These are phyloP conservation scores for Petrocephalus schoutedeni DNA, from an alignment of 2,797 vertebrate genomes.

Conservation along the genomic window DNA sequence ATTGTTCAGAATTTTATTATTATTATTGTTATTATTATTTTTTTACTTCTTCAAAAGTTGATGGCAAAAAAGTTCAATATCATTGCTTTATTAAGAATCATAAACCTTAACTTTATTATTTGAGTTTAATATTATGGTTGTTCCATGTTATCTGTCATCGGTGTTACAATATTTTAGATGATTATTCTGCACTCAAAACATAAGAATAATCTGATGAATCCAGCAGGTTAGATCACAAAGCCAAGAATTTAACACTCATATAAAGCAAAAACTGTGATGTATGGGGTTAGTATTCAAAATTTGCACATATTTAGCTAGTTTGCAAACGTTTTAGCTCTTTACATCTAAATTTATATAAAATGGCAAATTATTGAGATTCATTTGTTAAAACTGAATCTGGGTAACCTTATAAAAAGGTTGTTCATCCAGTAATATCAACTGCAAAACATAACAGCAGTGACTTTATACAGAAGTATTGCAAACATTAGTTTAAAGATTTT, in stretches of 20 bases:
- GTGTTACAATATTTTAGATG: not conserved
- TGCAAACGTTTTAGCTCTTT: not conserved
- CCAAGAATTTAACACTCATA: not conserved
- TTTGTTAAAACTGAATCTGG: not conserved
- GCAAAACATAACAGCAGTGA: not conserved
- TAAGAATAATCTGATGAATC: not conserved
- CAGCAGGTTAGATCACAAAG: not conserved
- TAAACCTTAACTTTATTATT: not conserved
- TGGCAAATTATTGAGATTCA: not conserved
- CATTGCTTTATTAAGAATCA: not conserved
- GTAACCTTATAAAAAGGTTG: not conserved
- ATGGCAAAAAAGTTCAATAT: not conserved
- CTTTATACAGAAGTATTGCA: not conserved
- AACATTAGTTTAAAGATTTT: not conserved
- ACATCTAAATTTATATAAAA: not conserved
- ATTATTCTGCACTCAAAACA: not conserved
- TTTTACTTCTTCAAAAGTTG: not conserved
- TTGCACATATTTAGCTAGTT: not conserved
- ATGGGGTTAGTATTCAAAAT: not conserved
- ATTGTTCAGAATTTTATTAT: not conserved
- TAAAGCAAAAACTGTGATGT: not conserved
- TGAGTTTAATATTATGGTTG: not conserved
- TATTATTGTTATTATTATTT: not conserved
- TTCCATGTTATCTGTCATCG: not conserved
- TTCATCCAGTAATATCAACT: not conserved